These are phyloP conservation scores for Diuraphis noxia DNA, from an alignment of 1,140 invertebrate genomes.

Conservation along the genomic window DNA sequence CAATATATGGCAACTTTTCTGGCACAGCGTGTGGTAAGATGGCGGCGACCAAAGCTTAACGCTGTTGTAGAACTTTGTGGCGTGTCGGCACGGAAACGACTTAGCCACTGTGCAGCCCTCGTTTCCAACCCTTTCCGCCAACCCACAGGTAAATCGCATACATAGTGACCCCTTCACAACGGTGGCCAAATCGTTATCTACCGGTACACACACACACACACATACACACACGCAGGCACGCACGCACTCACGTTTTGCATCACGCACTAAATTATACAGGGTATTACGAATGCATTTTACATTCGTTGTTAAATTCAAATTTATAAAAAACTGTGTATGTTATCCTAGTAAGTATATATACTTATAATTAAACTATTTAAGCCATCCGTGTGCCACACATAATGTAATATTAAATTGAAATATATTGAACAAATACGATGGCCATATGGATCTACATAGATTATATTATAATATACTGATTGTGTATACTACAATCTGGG, in stretches of 20 bases:
- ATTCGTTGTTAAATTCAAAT: neutral
- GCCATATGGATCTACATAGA: neutral
- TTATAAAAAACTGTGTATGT: no score
- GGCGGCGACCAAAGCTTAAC: constrained; percentile 44
- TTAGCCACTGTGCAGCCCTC: constrained; percentile 32
- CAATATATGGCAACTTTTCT: constrained; percentile 17
- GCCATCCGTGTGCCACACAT: no score
- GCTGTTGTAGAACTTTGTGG: constrained; percentile 43
- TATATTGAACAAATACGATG: no score
- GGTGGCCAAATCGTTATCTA: constrained; percentile 43
- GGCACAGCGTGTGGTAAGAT: constrained; percentile 43
- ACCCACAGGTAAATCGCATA: constrained; percentile 29
- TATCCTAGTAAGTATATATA: no score
- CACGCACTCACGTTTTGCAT: neutral
- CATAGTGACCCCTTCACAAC: constrained; percentile 23
- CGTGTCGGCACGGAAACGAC: constrained; percentile 53
- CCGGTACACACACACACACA: neutral
- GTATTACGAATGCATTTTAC: neutral
- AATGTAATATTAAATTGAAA: no score
- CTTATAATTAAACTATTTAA: no score
- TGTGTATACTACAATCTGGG: neutral
- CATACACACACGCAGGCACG: neutral
- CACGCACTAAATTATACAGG: neutral
- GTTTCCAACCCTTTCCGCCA: constrained; percentile 39
- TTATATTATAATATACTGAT: neutral